Base-by-base conservation (phyloP, 2,113 vertebrate species). In the Aramus guarauna region DNA sequence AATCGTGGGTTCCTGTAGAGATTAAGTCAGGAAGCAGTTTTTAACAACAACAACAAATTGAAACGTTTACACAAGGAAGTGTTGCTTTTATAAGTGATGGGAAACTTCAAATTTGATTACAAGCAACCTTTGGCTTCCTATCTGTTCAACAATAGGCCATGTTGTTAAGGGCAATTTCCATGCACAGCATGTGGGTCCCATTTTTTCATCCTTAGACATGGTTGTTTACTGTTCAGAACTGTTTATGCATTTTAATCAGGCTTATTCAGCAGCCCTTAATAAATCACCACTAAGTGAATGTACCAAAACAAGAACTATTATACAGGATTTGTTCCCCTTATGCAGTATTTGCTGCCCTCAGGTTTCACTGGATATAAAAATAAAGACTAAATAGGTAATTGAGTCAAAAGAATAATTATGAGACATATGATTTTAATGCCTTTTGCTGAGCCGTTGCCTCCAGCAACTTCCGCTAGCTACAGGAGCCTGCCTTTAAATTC, bases 101-200 rank as follows among this genome's bases (percentile, higher is more conserved):
- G 98, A 98, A 98, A 99, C 98, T 99, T 99, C 99, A 99, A 99
- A 99, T 99, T 99, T 99, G 99, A 99, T 99, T 99, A 99, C 99
- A 99, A 99, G 99, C 98, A 99, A 99, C 99, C 99, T 99, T 99
- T 99, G 99, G 99, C 99, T 99, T 99, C 98, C 98, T 98, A 98
- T 98, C 98, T 98, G 95, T 96, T 95, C 96, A 98, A 99, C 99
- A 99, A 99, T 99, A 98, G 99, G 97, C 98, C 96, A 98, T 98
- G 98, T 98, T 99, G 99, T 99, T 99, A 99, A 99, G 99, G 98
- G 98, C 98, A 99, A 99, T 99, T 99, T 99, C 98, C 99, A 99
- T 99, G 99, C 99, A 99, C 99, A 99, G 99, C 99, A 99, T 99
- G 99, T 99, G 99, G 99, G 98, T 99, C 98, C 98, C 98, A 98